phyloP scores from a whole-genome alignment of 2,888 invertebrate genomes.

The Oscheius sp. region DNA sequence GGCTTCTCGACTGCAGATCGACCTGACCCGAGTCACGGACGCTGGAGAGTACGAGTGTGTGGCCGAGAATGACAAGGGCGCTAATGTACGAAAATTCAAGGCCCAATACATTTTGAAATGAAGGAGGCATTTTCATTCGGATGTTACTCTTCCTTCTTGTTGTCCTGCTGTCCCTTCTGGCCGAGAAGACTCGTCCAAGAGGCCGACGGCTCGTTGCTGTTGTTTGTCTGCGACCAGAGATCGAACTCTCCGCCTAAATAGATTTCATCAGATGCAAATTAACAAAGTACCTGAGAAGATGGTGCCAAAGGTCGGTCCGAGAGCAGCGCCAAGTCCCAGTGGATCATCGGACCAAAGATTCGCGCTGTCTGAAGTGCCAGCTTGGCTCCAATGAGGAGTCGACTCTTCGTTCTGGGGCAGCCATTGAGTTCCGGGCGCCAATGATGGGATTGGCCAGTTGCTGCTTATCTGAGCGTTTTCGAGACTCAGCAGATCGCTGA shows the following conservation, averaged over 20 bases:
- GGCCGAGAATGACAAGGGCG: conserved; percentile 46
- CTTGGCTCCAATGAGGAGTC: conserved; percentile 10
- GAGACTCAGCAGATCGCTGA: background rate
- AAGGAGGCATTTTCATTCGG: background rate
- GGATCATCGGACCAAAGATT: conserved; percentile 18
- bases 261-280: background rate
- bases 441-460: conserved; percentile 9
- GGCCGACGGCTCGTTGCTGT: conserved; percentile 1
- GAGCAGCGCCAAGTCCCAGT: background rate
- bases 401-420: conserved; percentile 15
- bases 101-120: conserved; percentile 5
- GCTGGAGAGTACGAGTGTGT: conserved; percentile 54
- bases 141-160: background rate
- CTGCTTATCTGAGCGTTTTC: background rate
- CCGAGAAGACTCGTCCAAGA: conserved; percentile 26
- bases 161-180: background rate
- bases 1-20: conserved; percentile 46
- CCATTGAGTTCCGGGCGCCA: conserved; percentile 34
- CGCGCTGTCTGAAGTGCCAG: background rate
- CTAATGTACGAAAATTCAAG: conserved; percentile 19
- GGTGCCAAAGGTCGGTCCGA: conserved; percentile 24
- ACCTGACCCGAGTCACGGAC: conserved; percentile 50
- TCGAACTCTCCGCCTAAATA: conserved; percentile 21
- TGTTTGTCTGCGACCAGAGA: conserved; percentile 22
- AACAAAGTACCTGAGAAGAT: conserved; percentile 22